Conservation (phyloP, 1,140 invertebrate genomes). For the Lepeophtheirus salmonis region DNA sequence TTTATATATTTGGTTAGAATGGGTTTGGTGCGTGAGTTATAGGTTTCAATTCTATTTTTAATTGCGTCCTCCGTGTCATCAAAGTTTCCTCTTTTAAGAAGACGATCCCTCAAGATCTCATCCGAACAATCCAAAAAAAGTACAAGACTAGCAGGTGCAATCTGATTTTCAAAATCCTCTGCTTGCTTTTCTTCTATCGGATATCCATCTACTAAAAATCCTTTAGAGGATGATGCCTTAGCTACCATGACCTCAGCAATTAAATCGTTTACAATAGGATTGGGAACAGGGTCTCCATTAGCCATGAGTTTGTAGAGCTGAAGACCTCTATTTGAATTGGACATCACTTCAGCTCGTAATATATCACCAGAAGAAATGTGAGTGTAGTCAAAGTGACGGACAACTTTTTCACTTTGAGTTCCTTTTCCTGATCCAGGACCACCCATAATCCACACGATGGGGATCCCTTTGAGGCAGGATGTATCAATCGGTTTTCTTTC, state of each 20-base stretch:
- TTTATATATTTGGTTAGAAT: slow-evolving; percentile 32
- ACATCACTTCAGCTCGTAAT: background rate
- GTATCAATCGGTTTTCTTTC: slow-evolving; percentile 7
- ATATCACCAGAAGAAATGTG: slow-evolving; percentile 3
- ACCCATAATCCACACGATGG: slow-evolving; percentile 11
- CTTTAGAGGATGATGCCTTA: slow-evolving; percentile 16
- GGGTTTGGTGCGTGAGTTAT: slow-evolving; percentile 32
- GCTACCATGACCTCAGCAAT: background rate
- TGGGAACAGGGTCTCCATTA: background rate
- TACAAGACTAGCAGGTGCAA: slow-evolving; percentile 24
- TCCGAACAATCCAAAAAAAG: slow-evolving; percentile 34
- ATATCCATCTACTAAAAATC: slow-evolving; percentile 32
- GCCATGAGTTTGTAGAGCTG: slow-evolving; percentile 8
- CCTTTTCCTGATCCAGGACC: slow-evolving; percentile 2
- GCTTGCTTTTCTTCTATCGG: slow-evolving; percentile 31
- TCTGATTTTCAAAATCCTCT: slow-evolving; percentile 27
- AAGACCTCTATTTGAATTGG: background rate
- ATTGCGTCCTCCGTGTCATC: slow-evolving; percentile 38
- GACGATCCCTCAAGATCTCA: slow-evolving; percentile 30
- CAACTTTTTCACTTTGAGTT: background rate
- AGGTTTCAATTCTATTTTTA: slow-evolving; percentile 33
- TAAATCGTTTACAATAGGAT: background rate
- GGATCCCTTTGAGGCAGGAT: slow-evolving; percentile 4
- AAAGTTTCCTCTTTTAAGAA: slow-evolving; percentile 31
- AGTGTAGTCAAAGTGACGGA: background rate